A percentile compares a stretch with the other conserved stretches of the same genome.
Conservation (phyloP, 1,140 invertebrate species). For the Trachelipus rathkii region DNA sequence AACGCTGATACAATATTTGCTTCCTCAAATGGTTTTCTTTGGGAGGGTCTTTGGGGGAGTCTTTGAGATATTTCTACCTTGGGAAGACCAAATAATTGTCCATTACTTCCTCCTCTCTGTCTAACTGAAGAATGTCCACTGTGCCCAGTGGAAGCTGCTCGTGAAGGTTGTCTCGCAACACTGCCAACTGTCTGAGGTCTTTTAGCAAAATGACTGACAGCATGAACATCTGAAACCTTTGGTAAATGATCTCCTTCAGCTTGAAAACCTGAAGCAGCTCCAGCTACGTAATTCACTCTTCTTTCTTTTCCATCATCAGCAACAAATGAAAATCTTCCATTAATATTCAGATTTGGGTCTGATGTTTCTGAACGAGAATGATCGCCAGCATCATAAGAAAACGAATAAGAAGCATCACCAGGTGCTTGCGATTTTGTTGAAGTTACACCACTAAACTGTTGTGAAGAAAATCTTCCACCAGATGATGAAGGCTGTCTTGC, state of each 20-base stretch:
- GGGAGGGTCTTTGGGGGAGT: neutral
- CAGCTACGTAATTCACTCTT: constrained; percentile 25
- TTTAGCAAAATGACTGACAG: neutral
- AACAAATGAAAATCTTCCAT: constrained; percentile 47
- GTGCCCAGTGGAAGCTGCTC: neutral
- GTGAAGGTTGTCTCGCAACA: neutral
- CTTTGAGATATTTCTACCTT: no score
- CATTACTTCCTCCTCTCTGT: neutral
- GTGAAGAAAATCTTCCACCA: neutral
- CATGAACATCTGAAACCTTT: neutral
- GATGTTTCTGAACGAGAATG: constrained; percentile 36
- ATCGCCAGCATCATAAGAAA: constrained; percentile 38
- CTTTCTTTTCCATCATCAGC: constrained; percentile 26
- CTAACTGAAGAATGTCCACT: neutral
- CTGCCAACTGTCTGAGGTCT: neutral
- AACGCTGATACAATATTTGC: neutral
- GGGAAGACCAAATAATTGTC: no score
- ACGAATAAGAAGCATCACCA: constrained; percentile 29
- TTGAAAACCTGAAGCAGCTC: constrained; percentile 24
- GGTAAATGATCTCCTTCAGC: constrained; percentile 28
- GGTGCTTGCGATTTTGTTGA: neutral
- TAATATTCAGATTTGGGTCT: constrained; percentile 45
- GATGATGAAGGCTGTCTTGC: neutral
- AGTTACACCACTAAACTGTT: no score
- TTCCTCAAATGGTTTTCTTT: neutral